These are phyloP conservation scores for Phyllotis vaccarum DNA, from an alignment of 2,797 vertebrate genomes.

Conservation along the genomic window DNA sequence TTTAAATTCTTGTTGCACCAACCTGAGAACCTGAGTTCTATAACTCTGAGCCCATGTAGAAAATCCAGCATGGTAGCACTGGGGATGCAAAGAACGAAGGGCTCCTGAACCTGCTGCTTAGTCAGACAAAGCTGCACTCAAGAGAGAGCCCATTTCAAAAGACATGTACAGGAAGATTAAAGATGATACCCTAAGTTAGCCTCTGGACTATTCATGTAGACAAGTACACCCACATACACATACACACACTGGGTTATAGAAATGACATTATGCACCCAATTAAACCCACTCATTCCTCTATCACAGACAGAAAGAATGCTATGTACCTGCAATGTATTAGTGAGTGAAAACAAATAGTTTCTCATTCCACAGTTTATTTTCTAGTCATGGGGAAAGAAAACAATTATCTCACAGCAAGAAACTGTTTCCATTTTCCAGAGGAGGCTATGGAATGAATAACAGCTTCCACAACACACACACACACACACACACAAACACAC, in stretches of 20 bases:
- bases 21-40: not conserved
- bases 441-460: not conserved
- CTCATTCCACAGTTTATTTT: constrained; percentile 38
- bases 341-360: not conserved
- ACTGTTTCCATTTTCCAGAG: constrained; percentile 3
- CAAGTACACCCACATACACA: not conserved
- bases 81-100: no score
- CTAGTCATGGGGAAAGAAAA: constrained; percentile 49
- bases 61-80: not conserved
- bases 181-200: not conserved
- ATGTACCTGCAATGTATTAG: not conserved
- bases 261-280: not conserved
- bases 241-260: not conserved
- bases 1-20: not conserved
- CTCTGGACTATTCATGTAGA: not conserved
- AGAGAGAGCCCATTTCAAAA: not conserved
- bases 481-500: no score
- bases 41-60: not conserved
- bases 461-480: not conserved
- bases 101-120: not conserved
- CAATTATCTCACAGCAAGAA: constrained; percentile 12
- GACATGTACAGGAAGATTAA: not conserved
- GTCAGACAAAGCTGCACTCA: no score
- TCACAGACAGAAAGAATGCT: not conserved
- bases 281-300: not conserved